Conservation (phyloP, 2,113 vertebrate species). For the Ailurus styani region DNA sequence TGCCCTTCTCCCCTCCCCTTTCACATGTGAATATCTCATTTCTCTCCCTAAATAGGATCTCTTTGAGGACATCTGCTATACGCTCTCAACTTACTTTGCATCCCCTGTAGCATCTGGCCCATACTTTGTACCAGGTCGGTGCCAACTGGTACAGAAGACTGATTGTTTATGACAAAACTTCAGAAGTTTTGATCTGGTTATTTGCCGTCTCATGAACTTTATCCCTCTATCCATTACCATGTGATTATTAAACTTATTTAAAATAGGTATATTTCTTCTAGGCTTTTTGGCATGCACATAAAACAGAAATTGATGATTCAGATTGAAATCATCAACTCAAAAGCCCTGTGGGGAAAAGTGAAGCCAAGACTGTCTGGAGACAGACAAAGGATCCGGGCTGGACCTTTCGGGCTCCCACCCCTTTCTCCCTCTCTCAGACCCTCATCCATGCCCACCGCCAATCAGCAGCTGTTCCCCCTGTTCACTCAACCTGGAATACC, state of each 20-base stretch:
- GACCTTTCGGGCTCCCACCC: neutral
- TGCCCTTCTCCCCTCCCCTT: neutral
- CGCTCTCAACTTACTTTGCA: conserved; percentile 1
- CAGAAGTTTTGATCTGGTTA: conserved; percentile 17
- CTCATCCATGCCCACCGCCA: neutral
- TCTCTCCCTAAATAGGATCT: neutral
- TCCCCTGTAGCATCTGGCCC: neutral
- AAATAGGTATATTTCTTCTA: neutral
- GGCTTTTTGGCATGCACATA: conserved; percentile 27
- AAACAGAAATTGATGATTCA: conserved; percentile 5
- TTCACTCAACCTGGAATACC: neutral
- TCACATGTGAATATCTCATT: neutral
- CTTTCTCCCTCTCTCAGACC: neutral
- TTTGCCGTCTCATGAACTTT: conserved; percentile 14
- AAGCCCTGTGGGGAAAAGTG: neutral
- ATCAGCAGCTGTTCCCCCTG: neutral
- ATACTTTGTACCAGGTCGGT: neutral
- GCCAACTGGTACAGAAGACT: neutral
- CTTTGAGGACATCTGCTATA: neutral
- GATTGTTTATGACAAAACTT: conserved; percentile 5
- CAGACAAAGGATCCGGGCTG: neutral
- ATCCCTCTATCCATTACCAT: neutral
- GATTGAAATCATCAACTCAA: neutral
- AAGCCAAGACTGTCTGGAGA: neutral
- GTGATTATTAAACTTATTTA: conserved; percentile 34